Evolutionary conservation across 2,797 vertebrate species (phyloP).

Genomic region (Pangasius sanitwongsei): DNA sequence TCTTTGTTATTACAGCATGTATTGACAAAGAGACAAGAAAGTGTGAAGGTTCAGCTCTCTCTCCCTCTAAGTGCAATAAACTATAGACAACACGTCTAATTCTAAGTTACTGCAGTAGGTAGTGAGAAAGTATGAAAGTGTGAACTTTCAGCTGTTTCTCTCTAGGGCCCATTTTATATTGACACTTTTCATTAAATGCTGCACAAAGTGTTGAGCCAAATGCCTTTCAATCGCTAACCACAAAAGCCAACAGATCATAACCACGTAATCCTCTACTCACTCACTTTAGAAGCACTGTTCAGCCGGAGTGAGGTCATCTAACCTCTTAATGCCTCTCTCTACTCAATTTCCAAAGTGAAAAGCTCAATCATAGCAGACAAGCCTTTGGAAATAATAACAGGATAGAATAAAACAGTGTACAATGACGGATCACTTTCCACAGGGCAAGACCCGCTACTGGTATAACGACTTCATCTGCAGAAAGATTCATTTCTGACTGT

Average conservation of each 20-base stretch:
- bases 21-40: neutral
- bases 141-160: constrained; percentile 1
- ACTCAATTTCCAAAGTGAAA: constrained; percentile 67
- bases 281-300: constrained; percentile 64
- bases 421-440: constrained; percentile 62
- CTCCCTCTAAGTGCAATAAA: neutral
- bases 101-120: neutral
- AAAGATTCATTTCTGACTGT: constrained; percentile 67
- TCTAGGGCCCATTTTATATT: constrained; percentile 34
- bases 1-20: neutral
- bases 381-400: constrained; percentile 63
- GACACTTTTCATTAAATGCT: constrained; percentile 47
- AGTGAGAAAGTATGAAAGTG: neutral
- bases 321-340: constrained; percentile 66
- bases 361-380: constrained; percentile 62
- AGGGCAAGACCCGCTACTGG: constrained; percentile 63
- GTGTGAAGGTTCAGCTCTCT: neutral
- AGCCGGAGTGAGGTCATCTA: constrained; percentile 63
- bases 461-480: constrained; percentile 72
- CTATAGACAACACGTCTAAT: neutral
- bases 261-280: constrained; percentile 61
- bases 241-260: constrained; percentile 59
- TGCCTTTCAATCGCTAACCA: constrained; percentile 58
- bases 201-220: constrained; percentile 54
- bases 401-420: constrained; percentile 39